A percentile compares a stretch with the other conserved stretches of the same genome.
Evolutionary conservation across 2,888 invertebrate genomes (phyloP).

Genomic region (Adelognathus sp.): DNA sequence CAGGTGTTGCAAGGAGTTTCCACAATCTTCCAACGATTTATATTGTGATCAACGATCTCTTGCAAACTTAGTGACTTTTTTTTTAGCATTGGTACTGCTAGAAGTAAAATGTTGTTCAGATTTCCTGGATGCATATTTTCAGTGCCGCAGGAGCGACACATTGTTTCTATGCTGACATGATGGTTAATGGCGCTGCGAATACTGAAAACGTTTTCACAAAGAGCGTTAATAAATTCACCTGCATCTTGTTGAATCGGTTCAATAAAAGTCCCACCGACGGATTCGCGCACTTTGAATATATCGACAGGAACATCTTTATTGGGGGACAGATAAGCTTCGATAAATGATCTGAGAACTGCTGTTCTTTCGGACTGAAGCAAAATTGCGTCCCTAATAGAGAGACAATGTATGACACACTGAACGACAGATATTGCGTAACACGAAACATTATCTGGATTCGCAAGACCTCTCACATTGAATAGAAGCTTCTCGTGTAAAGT

Average conservation of each 20-base stretch:
- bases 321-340: slow-evolving; percentile 1
- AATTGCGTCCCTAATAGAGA: slow-evolving; percentile 7
- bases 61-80: slow-evolving; percentile 20
- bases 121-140: not conserved
- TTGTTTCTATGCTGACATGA: not conserved
- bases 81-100: no score
- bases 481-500: not conserved
- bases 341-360: not conserved
- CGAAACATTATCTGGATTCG: slow-evolving; percentile 28
- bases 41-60: not conserved
- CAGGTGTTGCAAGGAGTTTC: not conserved
- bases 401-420: slow-evolving; percentile 40
- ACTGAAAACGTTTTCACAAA: not conserved
- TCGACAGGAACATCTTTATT: not conserved
- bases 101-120: no score
- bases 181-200: not conserved
- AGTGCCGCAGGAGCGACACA: not conserved
- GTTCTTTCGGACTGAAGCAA: not conserved
- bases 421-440: slow-evolving; percentile 35
- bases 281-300: not conserved
- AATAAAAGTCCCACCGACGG: slow-evolving; percentile 29
- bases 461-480: slow-evolving; percentile 28
- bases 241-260: slow-evolving; percentile 34
- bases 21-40: not conserved
- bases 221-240: slow-evolving; percentile 12